phyloP scores from a whole-genome alignment of 2,888 invertebrate genomes.

The Leucophenga montana region DNA sequence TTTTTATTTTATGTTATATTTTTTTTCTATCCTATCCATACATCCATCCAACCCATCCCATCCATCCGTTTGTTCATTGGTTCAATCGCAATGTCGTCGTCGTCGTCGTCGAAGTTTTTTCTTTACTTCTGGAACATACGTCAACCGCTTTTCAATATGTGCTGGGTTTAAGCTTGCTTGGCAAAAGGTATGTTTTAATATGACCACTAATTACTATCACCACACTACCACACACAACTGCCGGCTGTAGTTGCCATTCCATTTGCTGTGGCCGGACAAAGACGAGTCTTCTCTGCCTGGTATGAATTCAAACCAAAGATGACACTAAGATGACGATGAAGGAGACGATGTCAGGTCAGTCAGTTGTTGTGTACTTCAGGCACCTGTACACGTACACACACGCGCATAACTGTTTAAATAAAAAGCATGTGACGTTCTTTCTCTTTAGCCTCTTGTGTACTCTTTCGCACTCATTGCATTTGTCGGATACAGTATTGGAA shows the following conservation, averaged over 20 bases:
- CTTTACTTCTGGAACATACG: background rate
- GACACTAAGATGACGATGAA: conserved; percentile 6
- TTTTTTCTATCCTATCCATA: no score
- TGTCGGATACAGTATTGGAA: no score
- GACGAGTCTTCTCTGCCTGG: background rate
- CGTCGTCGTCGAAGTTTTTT: no score
- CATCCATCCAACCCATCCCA: background rate
- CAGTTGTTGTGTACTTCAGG: background rate
- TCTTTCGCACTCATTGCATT: no score
- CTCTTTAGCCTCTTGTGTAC: no score
- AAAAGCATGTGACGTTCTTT: no score
- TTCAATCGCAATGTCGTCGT: background rate
- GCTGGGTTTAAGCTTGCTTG: conserved; percentile 19
- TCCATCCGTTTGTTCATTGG: background rate
- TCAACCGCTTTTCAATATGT: conserved; percentile 25
- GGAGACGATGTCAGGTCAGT: conserved; percentile 2
- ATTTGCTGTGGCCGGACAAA: background rate
- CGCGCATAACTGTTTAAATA: conserved; percentile 10
- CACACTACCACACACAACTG: conserved; percentile 11
- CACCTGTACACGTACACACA: conserved; percentile 5
- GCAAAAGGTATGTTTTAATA: conserved; percentile 40
- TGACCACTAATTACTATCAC: conserved; percentile 41
- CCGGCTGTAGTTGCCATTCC: background rate
- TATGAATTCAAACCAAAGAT: no score
- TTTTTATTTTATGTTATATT: no score